Conservation (phyloP, 2,113 vertebrate genomes). For the Eptesicus fuscus region DNA sequence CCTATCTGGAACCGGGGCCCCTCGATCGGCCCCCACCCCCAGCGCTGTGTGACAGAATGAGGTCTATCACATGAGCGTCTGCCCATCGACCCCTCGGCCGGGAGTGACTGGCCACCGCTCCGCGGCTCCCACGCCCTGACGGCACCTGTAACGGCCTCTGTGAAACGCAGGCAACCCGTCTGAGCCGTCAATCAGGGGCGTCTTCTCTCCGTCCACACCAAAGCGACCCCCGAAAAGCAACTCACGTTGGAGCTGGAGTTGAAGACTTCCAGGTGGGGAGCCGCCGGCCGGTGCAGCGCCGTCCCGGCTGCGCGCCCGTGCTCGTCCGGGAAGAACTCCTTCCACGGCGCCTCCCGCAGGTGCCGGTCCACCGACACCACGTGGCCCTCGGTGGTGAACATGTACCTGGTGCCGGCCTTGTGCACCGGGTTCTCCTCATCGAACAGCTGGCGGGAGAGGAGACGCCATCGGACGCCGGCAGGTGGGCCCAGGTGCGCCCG, state of each 20-base stretch:
- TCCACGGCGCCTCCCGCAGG: conserved; percentile 91
- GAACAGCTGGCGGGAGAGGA: conserved; percentile 85
- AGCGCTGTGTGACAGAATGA: rapidly evolving
- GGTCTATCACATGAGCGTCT: background rate
- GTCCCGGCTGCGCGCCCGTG: conserved; percentile 60
- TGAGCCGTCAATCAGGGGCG: rapidly evolving
- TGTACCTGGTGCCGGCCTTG: conserved; percentile 91
- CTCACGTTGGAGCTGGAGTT: conserved; percentile 93
- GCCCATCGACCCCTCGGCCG: background rate
- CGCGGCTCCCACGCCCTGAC: rapidly evolving
- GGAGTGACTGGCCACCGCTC: rapidly evolving
- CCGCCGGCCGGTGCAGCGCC: conserved; percentile 29
- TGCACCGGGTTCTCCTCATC: conserved; percentile 98
- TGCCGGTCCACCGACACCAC: conserved; percentile 92
- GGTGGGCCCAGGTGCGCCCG: too few relatives aligned
- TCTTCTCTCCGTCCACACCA: background rate
- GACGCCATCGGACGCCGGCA: background rate
- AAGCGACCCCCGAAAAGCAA: background rate
- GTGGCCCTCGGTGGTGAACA: conserved; percentile 98
- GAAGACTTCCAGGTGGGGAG: conserved; percentile 67
- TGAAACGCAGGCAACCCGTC: background rate
- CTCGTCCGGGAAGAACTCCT: conserved; percentile 83
- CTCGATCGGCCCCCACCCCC: background rate
- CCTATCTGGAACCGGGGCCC: background rate
- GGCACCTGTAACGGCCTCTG: background rate